These are phyloP conservation scores for Campodea augens DNA, from an alignment of 1,140 invertebrate genomes.

Conservation along the genomic window DNA sequence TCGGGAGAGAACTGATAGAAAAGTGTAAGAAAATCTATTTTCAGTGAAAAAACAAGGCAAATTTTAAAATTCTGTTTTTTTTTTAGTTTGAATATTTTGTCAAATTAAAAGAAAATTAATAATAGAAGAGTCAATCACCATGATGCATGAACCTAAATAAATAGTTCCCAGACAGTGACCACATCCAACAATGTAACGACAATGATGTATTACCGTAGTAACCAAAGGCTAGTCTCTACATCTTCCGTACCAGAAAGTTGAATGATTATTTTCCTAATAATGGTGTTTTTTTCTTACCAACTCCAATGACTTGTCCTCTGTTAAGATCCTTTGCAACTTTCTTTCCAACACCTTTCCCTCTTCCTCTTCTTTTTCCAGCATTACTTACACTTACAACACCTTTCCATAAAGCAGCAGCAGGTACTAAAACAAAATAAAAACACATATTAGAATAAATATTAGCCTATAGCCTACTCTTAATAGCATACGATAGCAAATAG, in stretches of 20 bases:
- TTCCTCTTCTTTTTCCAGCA: conserved; percentile 81
- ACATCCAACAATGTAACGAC: neutral
- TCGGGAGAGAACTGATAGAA: too few relatives aligned
- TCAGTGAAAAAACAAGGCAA: too few relatives aligned
- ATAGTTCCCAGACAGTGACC: too few relatives aligned
- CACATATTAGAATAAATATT: too few relatives aligned
- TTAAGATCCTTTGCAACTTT: conserved; percentile 67
- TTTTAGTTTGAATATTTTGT: too few relatives aligned
- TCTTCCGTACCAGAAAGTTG: neutral
- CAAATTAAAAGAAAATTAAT: too few relatives aligned
- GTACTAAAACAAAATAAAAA: conserved; percentile 31
- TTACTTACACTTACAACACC: conserved; percentile 87
- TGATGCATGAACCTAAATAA: too few relatives aligned
- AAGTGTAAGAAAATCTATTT: too few relatives aligned
- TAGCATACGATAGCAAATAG: too few relatives aligned
- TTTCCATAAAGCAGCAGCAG: conserved; percentile 76
- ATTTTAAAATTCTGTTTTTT: too few relatives aligned
- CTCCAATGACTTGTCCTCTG: conserved; percentile 69
- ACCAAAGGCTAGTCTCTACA: neutral
- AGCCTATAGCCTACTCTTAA: too few relatives aligned
- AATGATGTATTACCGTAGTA: neutral
- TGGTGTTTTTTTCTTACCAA: conserved; percentile 33
- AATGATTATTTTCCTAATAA: neutral
- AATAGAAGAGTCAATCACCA: too few relatives aligned
- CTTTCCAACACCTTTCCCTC: conserved; percentile 58